Conservation (phyloP, 2,113 vertebrate species). For the Chloropsis cyanopogon region DNA sequence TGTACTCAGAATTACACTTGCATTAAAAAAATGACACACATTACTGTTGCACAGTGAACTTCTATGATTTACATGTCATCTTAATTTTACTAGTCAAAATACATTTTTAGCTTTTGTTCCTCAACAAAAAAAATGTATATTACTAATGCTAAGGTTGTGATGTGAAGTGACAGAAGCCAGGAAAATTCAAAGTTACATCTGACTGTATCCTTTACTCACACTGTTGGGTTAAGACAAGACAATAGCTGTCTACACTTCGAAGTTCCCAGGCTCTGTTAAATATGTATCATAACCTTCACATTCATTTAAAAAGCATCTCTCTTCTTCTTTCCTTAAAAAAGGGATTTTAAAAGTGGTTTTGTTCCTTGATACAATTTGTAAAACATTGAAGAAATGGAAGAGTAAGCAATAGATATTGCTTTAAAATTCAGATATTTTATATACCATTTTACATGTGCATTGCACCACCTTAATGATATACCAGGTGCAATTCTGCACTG, state of each 20-base stretch:
- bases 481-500: background rate
- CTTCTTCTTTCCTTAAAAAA: background rate
- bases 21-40: conserved; percentile 48
- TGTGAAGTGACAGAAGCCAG: conserved; percentile 44
- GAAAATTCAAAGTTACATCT: conserved; percentile 38
- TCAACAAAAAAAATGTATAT: conserved; percentile 55
- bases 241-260: conserved; percentile 13
- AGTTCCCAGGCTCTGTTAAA: conserved; percentile 47
- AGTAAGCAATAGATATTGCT: background rate
- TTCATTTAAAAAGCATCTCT: background rate
- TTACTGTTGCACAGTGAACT: conserved; percentile 47
- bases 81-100: conserved; percentile 72
- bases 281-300: background rate
- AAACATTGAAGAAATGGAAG: background rate
- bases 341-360: background rate
- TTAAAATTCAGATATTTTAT: background rate
- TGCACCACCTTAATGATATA: background rate
- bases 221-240: background rate
- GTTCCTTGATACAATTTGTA: background rate
- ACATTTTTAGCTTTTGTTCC: conserved; percentile 64
- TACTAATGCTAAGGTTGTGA: conserved; percentile 62
- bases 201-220: conserved; percentile 25
- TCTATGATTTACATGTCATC: conserved; percentile 54
- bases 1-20: conserved; percentile 12
- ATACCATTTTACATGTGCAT: background rate